Conservation (phyloP, 2,113 vertebrate species). For the Macheiramphus alcinus region DNA sequence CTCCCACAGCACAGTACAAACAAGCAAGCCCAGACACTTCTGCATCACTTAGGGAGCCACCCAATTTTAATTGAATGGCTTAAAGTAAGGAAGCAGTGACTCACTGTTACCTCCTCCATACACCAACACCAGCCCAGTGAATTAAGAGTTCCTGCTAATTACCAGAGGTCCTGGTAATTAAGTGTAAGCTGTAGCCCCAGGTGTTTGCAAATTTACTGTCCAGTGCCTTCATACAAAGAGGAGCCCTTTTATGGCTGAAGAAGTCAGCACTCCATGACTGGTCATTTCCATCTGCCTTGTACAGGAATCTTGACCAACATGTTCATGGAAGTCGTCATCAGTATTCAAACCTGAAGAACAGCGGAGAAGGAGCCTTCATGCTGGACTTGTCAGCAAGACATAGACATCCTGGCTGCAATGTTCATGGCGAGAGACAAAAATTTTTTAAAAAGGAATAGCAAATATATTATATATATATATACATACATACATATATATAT, state of each 20-base stretch:
- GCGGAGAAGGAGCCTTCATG: constrained; percentile 76
- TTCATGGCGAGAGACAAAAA: constrained; percentile 73
- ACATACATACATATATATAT: constrained; percentile 68
- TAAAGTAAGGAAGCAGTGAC: neutral
- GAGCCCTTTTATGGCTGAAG: neutral
- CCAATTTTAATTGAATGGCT: neutral
- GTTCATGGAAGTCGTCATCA: constrained; percentile 56
- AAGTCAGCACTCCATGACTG: neutral
- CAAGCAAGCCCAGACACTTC: neutral
- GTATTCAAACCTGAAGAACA: constrained; percentile 68
- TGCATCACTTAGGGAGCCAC: neutral
- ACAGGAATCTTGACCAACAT: constrained; percentile 79
- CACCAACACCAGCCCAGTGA: neutral
- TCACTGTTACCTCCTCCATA: neutral
- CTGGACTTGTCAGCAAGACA: constrained; percentile 72
- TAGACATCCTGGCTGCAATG: constrained; percentile 68
- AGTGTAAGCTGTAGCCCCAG: neutral
- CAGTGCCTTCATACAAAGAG: neutral
- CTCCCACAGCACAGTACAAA: neutral
- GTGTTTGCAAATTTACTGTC: neutral
- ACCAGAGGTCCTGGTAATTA: neutral
- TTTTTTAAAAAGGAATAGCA: constrained; percentile 75
- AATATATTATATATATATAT: constrained; percentile 80
- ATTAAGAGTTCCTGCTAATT: neutral
- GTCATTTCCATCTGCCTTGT: constrained; percentile 9